Conservation (phyloP, 2,113 vertebrate genomes). For the Calypte anna region DNA sequence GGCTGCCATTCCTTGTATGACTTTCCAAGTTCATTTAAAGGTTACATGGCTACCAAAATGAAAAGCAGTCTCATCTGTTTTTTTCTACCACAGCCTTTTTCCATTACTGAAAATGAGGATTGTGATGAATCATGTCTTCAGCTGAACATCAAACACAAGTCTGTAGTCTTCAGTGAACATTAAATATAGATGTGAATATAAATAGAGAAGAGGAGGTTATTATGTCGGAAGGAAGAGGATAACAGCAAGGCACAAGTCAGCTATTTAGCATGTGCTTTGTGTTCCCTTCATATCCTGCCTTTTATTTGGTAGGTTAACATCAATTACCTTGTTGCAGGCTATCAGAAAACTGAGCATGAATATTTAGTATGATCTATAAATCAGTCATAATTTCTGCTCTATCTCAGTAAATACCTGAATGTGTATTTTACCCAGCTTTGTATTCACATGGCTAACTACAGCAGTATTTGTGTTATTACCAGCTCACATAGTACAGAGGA, state of each 20-base stretch:
- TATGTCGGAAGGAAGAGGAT: slow-evolving; percentile 52
- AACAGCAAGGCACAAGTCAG: slow-evolving; percentile 35
- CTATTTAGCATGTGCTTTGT: slow-evolving; percentile 36
- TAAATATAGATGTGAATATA: slow-evolving; percentile 58
- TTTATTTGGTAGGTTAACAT: background rate
- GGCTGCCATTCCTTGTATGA: slow-evolving; percentile 34
- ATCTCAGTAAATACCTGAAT: background rate
- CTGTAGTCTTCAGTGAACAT: slow-evolving; percentile 53
- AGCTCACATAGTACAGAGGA: background rate
- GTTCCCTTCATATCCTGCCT: background rate
- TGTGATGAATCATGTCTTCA: slow-evolving; percentile 67
- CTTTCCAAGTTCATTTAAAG: slow-evolving; percentile 61
- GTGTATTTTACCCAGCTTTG: background rate
- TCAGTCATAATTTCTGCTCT: background rate
- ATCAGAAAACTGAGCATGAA: background rate
- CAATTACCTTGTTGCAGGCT: background rate
- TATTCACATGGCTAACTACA: background rate
- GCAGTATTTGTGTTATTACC: background rate
- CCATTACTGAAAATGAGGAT: slow-evolving; percentile 50
- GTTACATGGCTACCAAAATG: slow-evolving; percentile 59
- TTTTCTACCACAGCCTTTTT: slow-evolving; percentile 32
- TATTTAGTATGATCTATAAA: background rate
- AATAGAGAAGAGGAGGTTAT: slow-evolving; percentile 51
- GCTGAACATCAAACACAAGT: slow-evolving; percentile 59
- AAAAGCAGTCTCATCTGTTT: slow-evolving; percentile 11